Percentiles rank a stretch among this genome's conserved stretches.
phyloP scores from a whole-genome alignment of 2,888 invertebrate genomes.

The Troides aeacus region DNA sequence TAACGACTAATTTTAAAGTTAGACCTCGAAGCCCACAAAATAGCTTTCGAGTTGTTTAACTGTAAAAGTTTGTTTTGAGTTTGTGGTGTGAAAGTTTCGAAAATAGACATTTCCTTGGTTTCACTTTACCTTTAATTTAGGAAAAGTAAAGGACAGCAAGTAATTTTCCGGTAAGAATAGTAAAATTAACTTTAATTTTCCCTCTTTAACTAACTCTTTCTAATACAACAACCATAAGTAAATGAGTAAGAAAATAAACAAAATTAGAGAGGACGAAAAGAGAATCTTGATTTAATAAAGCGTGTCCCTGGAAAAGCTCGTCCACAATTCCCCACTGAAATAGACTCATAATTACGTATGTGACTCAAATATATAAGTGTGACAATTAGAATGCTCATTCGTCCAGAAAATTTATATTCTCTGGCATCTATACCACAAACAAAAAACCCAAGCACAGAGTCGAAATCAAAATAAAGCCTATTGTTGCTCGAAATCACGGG shows the following conservation, averaged over 20 bases:
- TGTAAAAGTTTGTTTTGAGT: conserved; percentile 13
- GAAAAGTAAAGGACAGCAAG: background rate
- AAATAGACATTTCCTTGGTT: conserved; percentile 10
- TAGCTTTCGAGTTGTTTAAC: conserved; percentile 4
- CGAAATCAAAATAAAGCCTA: conserved; percentile 46
- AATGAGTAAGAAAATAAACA: background rate
- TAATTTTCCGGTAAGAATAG: background rate
- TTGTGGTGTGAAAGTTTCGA: conserved; percentile 4
- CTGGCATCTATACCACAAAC: too few species aligned
- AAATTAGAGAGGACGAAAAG: background rate
- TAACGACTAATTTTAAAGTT: background rate
- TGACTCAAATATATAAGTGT: conserved; percentile 26
- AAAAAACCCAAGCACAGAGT: background rate
- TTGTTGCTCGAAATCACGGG: conserved; percentile 56
- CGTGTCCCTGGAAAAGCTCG: conserved; percentile 2
- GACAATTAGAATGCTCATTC: conserved; percentile 31
- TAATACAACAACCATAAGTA: background rate
- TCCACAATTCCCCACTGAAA: conserved; percentile 25
- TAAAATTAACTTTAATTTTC: too few species aligned
- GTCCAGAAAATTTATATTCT: conserved; percentile 28
- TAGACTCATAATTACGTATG: conserved; percentile 3
- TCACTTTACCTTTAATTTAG: conserved; percentile 11
- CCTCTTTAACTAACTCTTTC: too few species aligned
- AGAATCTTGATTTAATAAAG: conserved; percentile 3
- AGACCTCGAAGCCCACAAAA: conserved; percentile 9